phyloP scores from a whole-genome alignment of 2,888 invertebrate genomes.

The Eustalomyia histrio region DNA sequence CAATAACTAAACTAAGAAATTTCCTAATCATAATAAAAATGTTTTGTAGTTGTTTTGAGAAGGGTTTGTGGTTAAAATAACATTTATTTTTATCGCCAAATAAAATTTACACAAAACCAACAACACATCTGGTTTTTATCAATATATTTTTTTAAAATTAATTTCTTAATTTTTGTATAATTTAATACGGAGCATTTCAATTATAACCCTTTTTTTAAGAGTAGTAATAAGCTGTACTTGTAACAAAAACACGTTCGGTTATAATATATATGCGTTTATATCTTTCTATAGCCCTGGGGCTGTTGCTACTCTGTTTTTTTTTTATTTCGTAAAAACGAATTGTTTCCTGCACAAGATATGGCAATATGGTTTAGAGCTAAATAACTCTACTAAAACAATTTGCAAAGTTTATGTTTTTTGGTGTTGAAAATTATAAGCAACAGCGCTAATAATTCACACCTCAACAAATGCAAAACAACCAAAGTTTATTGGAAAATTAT shows the following conservation, averaged over 20 bases:
- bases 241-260: constrained; percentile 43
- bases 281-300: constrained; percentile 29
- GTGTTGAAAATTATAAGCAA: constrained; percentile 51
- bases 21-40: constrained; percentile 32
- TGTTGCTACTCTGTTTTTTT: constrained; percentile 2
- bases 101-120: neutral
- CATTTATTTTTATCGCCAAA: constrained; percentile 55
- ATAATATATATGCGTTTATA: constrained; percentile 19
- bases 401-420: constrained; percentile 47
- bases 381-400: constrained; percentile 49
- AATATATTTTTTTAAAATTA: constrained; percentile 43
- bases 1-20: constrained; percentile 2
- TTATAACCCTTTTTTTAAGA: constrained; percentile 11
- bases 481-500: constrained; percentile 33
- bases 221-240: constrained; percentile 49
- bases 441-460: constrained; percentile 64
- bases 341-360: constrained; percentile 24
- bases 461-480: constrained; percentile 50
- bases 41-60: neutral
- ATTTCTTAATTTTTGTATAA: neutral
- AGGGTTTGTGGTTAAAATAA: constrained; percentile 45
- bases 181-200: too few relatives aligned
- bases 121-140: constrained; percentile 61
- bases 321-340: too few relatives aligned
- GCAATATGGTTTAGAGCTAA: constrained; percentile 57